A percentile compares a stretch with the other conserved stretches of the same genome.
These are phyloP conservation scores for Crossoptilon crossoptilon DNA, from an alignment of 2,797 vertebrate genomes.

Conservation along the genomic window DNA sequence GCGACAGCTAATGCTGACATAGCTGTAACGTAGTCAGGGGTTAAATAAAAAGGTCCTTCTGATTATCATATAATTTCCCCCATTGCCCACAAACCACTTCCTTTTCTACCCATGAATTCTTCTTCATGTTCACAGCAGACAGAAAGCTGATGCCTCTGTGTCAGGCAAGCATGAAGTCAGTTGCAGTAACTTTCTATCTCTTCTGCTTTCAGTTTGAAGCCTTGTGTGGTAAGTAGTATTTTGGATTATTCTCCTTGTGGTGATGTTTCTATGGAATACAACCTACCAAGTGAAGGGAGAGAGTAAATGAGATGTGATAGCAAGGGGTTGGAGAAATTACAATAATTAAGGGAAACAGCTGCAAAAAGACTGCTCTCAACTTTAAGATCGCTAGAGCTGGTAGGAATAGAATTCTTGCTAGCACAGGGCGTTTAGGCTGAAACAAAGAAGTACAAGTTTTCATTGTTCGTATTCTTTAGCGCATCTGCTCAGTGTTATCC, in stretches of 20 bases:
- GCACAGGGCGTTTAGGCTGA: not conserved
- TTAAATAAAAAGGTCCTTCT: conserved; percentile 27
- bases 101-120: conserved; percentile 59
- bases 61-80: conserved; percentile 25
- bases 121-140: not conserved
- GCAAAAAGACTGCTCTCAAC: not conserved
- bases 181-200: conserved; percentile 63
- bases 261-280: conserved; percentile 14
- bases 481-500: conserved; percentile 14
- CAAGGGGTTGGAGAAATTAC: not conserved
- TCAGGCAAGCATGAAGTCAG: conserved; percentile 76
- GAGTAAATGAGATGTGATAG: not conserved
- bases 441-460: not conserved
- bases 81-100: conserved; percentile 76
- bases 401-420: not conserved
- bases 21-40: not conserved
- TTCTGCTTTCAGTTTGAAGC: conserved; percentile 72
- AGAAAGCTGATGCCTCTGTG: not conserved
- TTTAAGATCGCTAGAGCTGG: not conserved
- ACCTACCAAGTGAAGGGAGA: not conserved
- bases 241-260: conserved; percentile 21
- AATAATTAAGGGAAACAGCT: not conserved
- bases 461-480: not conserved
- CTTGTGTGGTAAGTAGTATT: conserved; percentile 73
- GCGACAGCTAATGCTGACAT: conserved; percentile 47